These are phyloP conservation scores for Panorpa germanica DNA, from an alignment of 2,888 invertebrate species.

Conservation along the genomic window DNA sequence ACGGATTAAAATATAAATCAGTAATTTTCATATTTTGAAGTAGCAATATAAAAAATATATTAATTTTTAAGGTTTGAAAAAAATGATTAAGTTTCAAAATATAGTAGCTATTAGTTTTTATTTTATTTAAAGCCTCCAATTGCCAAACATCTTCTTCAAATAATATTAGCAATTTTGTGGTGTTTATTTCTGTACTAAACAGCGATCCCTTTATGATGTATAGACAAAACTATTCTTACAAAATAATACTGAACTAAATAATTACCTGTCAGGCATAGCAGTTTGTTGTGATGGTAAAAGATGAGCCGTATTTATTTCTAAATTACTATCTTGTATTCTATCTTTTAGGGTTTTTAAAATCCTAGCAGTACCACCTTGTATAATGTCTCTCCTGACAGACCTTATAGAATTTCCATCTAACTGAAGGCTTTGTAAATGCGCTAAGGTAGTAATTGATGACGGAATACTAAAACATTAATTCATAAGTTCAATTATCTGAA, in stretches of 20 bases:
- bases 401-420: slow-evolving; percentile 76
- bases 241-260: slow-evolving; percentile 1
- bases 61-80: no score
- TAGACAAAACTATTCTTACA: not conserved
- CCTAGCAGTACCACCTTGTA: slow-evolving; percentile 65
- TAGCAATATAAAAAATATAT: no score
- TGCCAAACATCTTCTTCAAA: no score
- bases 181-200: not conserved
- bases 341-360: slow-evolving; percentile 62
- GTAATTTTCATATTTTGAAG: no score
- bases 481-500: slow-evolving; percentile 4
- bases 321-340: slow-evolving; percentile 28
- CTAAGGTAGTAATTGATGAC: slow-evolving; percentile 43
- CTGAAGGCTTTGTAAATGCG: slow-evolving; percentile 62
- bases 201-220: slow-evolving; percentile 1
- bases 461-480: slow-evolving; percentile 33
- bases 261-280: slow-evolving; percentile 40
- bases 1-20: no score
- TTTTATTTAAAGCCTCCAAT: no score
- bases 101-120: no score
- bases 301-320: no score
- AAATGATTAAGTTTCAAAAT: no score
- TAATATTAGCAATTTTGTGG: not conserved
- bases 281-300: slow-evolving; percentile 13
- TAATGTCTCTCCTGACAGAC: slow-evolving; percentile 62